Percentiles rank a stretch among this genome's conserved stretches.
phyloP scores from a whole-genome alignment of 2,888 invertebrate species.

The Amiota communis region DNA sequence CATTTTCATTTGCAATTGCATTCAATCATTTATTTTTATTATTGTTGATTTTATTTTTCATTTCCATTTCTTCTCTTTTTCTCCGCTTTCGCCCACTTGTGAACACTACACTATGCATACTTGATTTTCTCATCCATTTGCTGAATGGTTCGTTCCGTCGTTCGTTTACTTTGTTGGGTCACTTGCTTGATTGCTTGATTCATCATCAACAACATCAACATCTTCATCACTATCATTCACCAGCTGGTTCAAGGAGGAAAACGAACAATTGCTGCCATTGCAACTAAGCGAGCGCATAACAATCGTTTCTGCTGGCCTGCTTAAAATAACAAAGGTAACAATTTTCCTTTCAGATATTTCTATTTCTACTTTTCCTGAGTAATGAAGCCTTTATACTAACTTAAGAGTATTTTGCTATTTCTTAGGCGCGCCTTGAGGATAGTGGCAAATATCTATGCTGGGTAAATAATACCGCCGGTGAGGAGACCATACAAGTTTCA shows the following conservation, averaged over 20 bases:
- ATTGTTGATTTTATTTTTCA: too few species aligned
- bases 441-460: constrained; percentile 91
- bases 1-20: too few species aligned
- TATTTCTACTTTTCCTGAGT: background rate
- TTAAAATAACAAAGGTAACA: constrained; percentile 79
- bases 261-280: constrained; percentile 81
- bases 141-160: too few species aligned
- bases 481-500: constrained; percentile 84
- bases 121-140: constrained; percentile 31
- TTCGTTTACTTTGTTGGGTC: background rate
- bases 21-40: too few species aligned
- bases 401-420: background rate
- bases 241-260: constrained; percentile 85
- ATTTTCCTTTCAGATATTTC: background rate
- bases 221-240: constrained; percentile 17
- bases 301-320: constrained; percentile 78
- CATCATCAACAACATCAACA: background rate
- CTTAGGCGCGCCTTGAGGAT: constrained; percentile 80
- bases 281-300: constrained; percentile 79
- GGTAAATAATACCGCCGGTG: constrained; percentile 91
- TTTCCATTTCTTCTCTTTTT: too few species aligned
- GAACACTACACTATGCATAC: constrained; percentile 37
- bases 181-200: background rate
- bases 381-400: background rate
- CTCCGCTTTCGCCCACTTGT: background rate